Evolutionary conservation across 2,888 invertebrate genomes (phyloP), one percentile per base, ranked within the genome.

Genomic region (Nyleta sp.): DNA sequence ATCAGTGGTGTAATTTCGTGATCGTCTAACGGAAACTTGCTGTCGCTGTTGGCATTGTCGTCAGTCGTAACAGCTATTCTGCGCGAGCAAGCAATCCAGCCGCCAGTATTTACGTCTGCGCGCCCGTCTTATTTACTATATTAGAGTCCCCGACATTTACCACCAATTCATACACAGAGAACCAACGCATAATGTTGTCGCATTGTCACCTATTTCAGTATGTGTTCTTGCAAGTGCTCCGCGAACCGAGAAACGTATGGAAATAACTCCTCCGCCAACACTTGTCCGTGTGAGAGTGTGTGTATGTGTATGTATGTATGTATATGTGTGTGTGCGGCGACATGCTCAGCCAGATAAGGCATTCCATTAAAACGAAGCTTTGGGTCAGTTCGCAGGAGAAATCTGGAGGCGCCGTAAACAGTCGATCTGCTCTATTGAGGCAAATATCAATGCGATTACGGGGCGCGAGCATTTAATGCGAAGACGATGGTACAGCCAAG

Each of bases 361-460:
- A 62, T 65, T 71, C 70, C 52, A 71, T 70, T 71, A 71, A 60
- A 65, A 60, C 33, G 57, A 62, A 60, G 52, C 50, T 35, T 62
- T 62, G 20, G 60, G 59, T 70, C 65, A 70, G 15, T 59, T 59
- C 46, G 22, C 3, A 4, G 24, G 59, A 8, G 55, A 73, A 59
- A 57, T 57, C 50, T 35, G 22, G 13, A 65, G 31, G 13, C 55
- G 68, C 55, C 59, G 75, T 77, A 72, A 80, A 77, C 75, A 55
- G 33, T 73, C 52, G 50, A 81, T 82, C 78, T 46, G 31, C 78
- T 78, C 73, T 65, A 70, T 78, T 77, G 76, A 55, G 31, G 28
- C 15, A 48, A 38, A n/a, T 46, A 59, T 40, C 22, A 53, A 42
- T 20, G 33, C 28, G 8, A 55, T 31, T 55, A 35, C 44, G 6